Base-by-base conservation (phyloP, 2,113 vertebrate genomes). In the Malurus melanocephalus region DNA sequence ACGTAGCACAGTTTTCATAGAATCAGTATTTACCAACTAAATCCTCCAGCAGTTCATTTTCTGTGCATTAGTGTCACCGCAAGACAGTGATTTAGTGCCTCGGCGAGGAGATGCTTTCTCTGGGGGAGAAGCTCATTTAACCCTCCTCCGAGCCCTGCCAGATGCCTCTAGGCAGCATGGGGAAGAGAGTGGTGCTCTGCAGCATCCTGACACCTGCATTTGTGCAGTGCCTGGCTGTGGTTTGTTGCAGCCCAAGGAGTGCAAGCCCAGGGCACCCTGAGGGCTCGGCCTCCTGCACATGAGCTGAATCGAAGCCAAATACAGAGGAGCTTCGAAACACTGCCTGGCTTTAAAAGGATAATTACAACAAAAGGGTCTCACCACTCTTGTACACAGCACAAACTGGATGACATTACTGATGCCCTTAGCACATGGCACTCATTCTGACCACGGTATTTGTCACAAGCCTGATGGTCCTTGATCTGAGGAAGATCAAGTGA, bases 51-150 rank as follows among this genome's bases (percentile, higher is more conserved):
- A 94, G 71, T 85, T 35, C 10, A 67, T 91, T 89, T 94, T 82
- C 68, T 0, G 0, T 57, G 43, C 79, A 46, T 92, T 94, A 92
- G 60, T 71, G 78, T 89, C 87, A 74, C 40, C 48, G 60, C 42
- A 32, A 87, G 94, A 64, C 72, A 71, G 52, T 81, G 87, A 94
- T 85, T 73, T 87, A 93, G 67, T 73, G 2, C 35, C 75, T 74
- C 60, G 45, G 38, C 0, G 0, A 91, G 48, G 35, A 82, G 45
- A 38, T 48, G 56, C 22, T 87, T 79, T 59, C 84, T 72, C 66
- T 33, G 13, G 8, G 4, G 11, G 5, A 26, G 23, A 42, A 89
- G 40, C 24, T 83, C 35, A 1, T 40, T 89, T 83, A 85, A 71
- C 28, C 22, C 40, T 82, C 48, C 42, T 46, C 27, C 48, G 74